Percentiles rank a stretch among this genome's conserved stretches.
phyloP scores from a whole-genome alignment of 2,888 invertebrate genomes.

The Hylaea fasciaria region DNA sequence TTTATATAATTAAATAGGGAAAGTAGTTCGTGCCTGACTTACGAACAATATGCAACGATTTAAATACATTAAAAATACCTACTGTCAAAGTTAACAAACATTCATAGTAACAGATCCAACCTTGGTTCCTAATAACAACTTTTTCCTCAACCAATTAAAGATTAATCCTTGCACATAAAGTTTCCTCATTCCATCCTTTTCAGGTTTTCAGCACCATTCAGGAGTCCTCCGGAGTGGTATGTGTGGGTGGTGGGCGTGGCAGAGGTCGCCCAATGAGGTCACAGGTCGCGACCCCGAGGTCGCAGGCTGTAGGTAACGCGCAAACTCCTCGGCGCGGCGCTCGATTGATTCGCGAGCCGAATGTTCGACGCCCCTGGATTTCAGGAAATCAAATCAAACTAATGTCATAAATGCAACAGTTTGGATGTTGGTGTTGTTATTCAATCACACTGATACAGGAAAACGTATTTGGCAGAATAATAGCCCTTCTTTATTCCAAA shows the following conservation, averaged over 20 bases:
- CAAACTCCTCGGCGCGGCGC: constrained; percentile 54
- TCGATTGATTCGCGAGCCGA: constrained; percentile 62
- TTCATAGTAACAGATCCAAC: neutral
- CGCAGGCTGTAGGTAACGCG: constrained; percentile 51
- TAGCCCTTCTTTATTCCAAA: too few relatives aligned
- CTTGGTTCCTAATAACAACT: neutral
- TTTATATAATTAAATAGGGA: too few relatives aligned
- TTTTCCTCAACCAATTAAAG: constrained; percentile 31
- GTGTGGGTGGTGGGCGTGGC: constrained; percentile 75
- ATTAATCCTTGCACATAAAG: constrained; percentile 13
- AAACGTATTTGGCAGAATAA: too few relatives aligned
- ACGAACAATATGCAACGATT: neutral
- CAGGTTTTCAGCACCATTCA: constrained; percentile 45
- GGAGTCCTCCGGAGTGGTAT: constrained; percentile 36
- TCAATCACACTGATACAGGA: too few relatives aligned
- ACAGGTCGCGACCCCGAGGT: constrained; percentile 75
- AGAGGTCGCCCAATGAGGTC: constrained; percentile 82
- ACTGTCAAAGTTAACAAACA: neutral
- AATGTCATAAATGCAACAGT: too few relatives aligned
- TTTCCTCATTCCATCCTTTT: constrained; percentile 57
- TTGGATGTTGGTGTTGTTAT: too few relatives aligned
- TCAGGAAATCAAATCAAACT: neutral
- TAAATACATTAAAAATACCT: neutral
- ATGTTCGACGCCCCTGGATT: constrained; percentile 59
- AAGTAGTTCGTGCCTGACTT: neutral